A percentile compares a stretch with the other conserved stretches of the same genome.
Conservation (phyloP, 2,113 vertebrate genomes). For the Clarias gariepinus region DNA sequence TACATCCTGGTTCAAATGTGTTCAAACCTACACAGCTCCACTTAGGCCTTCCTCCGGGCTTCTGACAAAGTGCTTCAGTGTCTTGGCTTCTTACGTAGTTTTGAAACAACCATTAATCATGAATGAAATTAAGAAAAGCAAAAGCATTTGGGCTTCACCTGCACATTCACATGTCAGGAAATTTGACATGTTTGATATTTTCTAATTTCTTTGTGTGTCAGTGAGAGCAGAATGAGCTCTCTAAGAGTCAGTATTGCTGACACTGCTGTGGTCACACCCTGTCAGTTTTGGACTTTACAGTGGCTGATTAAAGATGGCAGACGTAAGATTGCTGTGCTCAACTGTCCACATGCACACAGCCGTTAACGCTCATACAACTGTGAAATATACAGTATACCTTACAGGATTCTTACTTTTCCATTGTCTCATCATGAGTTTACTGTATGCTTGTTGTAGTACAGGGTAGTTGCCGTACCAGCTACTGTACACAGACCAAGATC, state of each 20-base stretch:
- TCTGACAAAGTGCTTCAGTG: not conserved
- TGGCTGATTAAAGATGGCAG: slow-evolving; percentile 30
- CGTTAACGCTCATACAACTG: not conserved
- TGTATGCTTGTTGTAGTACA: not conserved
- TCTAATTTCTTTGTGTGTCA: not conserved
- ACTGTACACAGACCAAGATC: no score
- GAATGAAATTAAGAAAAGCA: not conserved
- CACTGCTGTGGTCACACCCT: slow-evolving; percentile 39
- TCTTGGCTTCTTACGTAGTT: not conserved
- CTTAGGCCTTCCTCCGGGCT: not conserved
- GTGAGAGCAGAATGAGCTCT: not conserved
- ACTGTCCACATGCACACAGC: not conserved
- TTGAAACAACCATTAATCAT: not conserved
- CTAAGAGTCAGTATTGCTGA: slow-evolving; percentile 29
- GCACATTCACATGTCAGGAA: not conserved
- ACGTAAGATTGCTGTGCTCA: not conserved
- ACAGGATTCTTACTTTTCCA: not conserved
- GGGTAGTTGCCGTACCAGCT: not conserved
- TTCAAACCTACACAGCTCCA: not conserved
- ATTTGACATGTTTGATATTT: not conserved
- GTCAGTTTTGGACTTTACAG: slow-evolving; percentile 43
- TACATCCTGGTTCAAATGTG: not conserved
- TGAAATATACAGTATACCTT: not conserved
- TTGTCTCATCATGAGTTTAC: not conserved
- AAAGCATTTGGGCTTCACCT: not conserved